Evolutionary conservation across 2,113 vertebrate species (phyloP), one percentile per base, ranked within the genome.

Genomic region (Eleginops maclovinus): DNA sequence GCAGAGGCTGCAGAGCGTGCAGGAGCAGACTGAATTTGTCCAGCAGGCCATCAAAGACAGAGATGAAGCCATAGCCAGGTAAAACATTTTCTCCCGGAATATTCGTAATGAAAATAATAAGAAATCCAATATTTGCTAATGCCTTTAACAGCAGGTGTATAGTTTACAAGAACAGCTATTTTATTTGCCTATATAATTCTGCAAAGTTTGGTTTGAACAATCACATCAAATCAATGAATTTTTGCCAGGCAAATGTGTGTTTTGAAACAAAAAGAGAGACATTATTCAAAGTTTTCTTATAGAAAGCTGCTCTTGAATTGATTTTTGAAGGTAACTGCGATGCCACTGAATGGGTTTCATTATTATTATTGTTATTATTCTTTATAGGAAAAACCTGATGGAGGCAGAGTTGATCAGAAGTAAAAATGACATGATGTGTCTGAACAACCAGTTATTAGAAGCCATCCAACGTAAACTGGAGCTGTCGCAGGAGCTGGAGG

Each of bases 41-140:
- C 91, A 95, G 9, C 95, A 93, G 75, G 93, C 94, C 81, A 94
- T 96, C 59, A 93, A 84, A 87, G 96, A 96, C 68, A 65, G 96
- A 55, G 96, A 96, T 77, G 94, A 96, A 54, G 96, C 96, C 78
- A 95, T 96, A 53, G 91, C 94, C 58, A 97, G 96, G 96, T 96
- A 85, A 92, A 89, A 62, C 31, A 11, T 63, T 47, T 4, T 59
- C 58, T 60, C 14, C 7, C 16, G 63, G 3, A 61, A 4, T 49
- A 31, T 22, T 55, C 14, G 53, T 21, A 12, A 4, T 22, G 9
- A 4, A 55, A 67, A 28, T 40, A 8, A 11, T 31, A 22, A 58
- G 50, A 14, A 56, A 56, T 49, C 28, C 12, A 14, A 11, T 31
- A 10, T 21, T 36, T 1, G 17, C 11, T 15, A 16, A 13, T 53